phyloP scores from a whole-genome alignment of 2,113 vertebrate species.

The Heterotilapia buettikoferi region DNA sequence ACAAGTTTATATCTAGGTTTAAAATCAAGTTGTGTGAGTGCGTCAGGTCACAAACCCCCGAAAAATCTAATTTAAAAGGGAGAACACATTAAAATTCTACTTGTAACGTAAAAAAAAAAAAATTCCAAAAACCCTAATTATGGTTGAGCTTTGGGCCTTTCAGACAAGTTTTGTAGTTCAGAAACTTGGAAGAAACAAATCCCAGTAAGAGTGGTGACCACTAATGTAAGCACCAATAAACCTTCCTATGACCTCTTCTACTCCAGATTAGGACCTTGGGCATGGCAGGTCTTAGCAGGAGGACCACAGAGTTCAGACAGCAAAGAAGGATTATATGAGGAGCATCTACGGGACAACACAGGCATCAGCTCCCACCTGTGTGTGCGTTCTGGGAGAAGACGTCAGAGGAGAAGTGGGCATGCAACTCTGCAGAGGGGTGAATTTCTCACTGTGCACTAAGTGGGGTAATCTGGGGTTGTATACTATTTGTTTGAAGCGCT shows the following conservation, averaged over 20 bases:
- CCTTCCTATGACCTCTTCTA: not conserved
- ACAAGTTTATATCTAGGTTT: not conserved
- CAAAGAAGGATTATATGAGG: constrained; percentile 37
- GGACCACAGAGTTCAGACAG: not conserved
- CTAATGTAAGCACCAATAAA: not conserved
- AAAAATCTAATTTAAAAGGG: not conserved
- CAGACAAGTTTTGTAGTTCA: not conserved
- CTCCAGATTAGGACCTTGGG: constrained; percentile 21
- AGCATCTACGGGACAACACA: not conserved
- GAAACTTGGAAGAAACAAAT: not conserved
- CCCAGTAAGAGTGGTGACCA: not conserved
- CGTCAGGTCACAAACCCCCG: not conserved
- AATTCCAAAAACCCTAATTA: not conserved
- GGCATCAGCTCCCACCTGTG: not conserved
- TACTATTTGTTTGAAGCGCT: not conserved
- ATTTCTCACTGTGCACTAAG: not conserved
- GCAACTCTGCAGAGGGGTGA: not conserved
- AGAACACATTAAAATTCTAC: not conserved
- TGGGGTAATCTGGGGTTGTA: not conserved
- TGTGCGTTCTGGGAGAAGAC: not conserved
- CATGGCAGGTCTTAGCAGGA: constrained; percentile 27
- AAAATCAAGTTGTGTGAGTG: not conserved
- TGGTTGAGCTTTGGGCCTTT: not conserved
- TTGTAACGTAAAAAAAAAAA: not conserved
- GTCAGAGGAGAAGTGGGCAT: not conserved